Evolutionary conservation across 2,888 invertebrate genomes (phyloP), one percentile per base, ranked within the genome.

Genomic region (Cerceris rybyensis): DNA sequence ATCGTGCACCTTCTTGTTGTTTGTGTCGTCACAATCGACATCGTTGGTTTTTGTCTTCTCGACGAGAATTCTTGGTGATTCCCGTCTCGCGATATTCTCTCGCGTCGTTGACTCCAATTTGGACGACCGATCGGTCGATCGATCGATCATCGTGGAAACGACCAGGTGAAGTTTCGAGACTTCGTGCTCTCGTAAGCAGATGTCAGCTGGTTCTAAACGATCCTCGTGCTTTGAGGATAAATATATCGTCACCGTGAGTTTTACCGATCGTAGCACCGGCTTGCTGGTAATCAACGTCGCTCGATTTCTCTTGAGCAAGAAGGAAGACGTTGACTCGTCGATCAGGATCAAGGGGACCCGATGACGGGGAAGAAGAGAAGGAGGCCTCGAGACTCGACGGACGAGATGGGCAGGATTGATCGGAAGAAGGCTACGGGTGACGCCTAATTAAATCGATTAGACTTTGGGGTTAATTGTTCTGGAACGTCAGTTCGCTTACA

Each of bases 401-500:
- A 67, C 81, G 81, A 79, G 81, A 84, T 72, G 85, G 82, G 68
- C 72, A 84, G 83, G 85, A 87, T 86, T 79, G 86, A 88, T 87
- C 85, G 87, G 78, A 81, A 85, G 83, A 76, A 86, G 81, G 80
- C 81, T 75, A 78, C 71, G 83, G 81, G 70, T 76, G 88, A 87
- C 87, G 87, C 87, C 86, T 90, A 88, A 90, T 91, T 88, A 88
- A 90, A 90, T 88, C 89, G 88, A 91, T 91, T 90, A 89, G 89
- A 90, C 90, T 90, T 90, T 91, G 86, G 89, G 86, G 88, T 89
- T 91, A 89, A 91, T 90, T 89, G 90, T 90, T 90, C 89, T 89
- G 89, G 90, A 91, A 91, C 84, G 87, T 75, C 85, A 87, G 81
- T 80, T 84, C 73, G 79, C 64, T 78, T 66, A 73, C 69, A 65